phyloP scores from a whole-genome alignment of 2,113 vertebrate species.

The Hemiprocne comata region DNA sequence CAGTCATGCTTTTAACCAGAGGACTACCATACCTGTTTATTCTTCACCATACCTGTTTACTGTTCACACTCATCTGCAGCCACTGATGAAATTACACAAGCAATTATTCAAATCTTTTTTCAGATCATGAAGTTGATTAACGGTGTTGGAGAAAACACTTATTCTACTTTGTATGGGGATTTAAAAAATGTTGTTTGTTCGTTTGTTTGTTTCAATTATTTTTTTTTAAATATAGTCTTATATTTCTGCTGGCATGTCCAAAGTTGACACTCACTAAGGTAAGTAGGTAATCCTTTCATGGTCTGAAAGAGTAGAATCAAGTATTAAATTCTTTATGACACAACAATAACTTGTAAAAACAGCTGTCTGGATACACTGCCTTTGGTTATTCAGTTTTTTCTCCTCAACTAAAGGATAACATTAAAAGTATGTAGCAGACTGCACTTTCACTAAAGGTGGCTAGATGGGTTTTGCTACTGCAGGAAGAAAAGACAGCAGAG shows the following conservation, averaged over 20 bases:
- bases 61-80: background rate
- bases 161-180: background rate
- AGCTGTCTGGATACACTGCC: background rate
- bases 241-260: background rate
- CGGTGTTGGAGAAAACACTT: background rate
- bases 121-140: background rate
- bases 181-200: accelerated
- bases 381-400: background rate
- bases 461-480: background rate
- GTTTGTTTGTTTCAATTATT: background rate
- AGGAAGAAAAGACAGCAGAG: background rate
- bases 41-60: background rate
- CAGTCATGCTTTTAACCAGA: background rate
- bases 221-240: background rate
- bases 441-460: background rate
- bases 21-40: background rate
- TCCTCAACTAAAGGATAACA: background rate
- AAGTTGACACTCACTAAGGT: background rate
- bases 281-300: background rate
- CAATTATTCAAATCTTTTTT: background rate
- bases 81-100: background rate
- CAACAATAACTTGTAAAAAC: background rate
- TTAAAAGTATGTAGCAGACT: background rate
- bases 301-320: background rate
- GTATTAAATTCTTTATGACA: background rate